These are phyloP conservation scores for Cylindroiulus punctatus DNA, from an alignment of 2,888 invertebrate genomes.

Conservation along the genomic window DNA sequence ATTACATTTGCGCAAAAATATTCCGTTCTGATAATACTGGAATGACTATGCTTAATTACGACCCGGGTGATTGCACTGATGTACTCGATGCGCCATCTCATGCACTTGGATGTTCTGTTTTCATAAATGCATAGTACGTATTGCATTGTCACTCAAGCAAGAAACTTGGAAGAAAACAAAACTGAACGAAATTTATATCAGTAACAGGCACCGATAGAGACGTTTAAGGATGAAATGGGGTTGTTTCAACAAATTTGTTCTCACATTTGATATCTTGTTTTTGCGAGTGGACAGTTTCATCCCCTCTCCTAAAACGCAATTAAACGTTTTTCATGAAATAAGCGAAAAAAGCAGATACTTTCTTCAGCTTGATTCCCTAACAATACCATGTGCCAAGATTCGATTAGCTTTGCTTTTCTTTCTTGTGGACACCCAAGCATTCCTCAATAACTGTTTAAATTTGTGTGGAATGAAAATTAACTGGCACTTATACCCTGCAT, in stretches of 20 bases:
- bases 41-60: slow-evolving; percentile 34
- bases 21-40: slow-evolving; percentile 6
- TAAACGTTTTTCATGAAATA: no score
- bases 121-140: slow-evolving; percentile 10
- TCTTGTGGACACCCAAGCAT: no score
- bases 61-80: slow-evolving; percentile 14
- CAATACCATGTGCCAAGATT: no score
- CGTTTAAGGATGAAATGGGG: background rate
- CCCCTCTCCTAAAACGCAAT: background rate
- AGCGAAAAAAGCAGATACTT: no score
- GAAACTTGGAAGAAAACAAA: background rate
- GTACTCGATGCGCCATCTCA: slow-evolving; percentile 27
- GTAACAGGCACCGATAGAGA: background rate
- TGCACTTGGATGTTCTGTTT: slow-evolving; percentile 12
- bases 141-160: slow-evolving; percentile 29
- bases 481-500: no score
- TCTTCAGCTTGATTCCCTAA: no score
- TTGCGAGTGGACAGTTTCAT: background rate
- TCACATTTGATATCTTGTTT: background rate
- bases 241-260: background rate
- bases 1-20: slow-evolving; percentile 8
- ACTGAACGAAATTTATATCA: background rate
- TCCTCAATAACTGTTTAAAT: no score
- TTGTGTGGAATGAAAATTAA: no score
- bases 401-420: no score